Conservation (phyloP, 1,140 invertebrate species). For the Brachionus asplanchnoidis region DNA sequence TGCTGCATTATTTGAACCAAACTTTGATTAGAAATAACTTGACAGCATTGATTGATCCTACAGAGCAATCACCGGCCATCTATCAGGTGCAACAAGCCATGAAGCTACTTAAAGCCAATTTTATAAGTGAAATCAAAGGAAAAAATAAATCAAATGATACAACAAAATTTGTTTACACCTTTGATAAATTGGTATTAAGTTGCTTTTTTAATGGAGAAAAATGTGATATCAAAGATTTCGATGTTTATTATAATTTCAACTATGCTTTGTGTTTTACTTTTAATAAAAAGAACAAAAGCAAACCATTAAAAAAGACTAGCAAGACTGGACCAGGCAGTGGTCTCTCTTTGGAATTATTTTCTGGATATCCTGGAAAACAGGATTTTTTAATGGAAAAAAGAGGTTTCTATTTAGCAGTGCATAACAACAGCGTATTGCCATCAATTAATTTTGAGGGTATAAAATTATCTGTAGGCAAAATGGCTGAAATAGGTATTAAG, state of each 20-base stretch:
- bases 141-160: background rate
- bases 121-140: background rate
- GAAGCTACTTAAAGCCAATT: background rate
- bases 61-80: background rate
- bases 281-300: background rate
- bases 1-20: background rate
- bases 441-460: background rate
- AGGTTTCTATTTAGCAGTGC: conserved; percentile 10
- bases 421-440: background rate
- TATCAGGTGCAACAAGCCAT: background rate
- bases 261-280: conserved; percentile 6
- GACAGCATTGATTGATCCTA: background rate
- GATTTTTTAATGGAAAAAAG: background rate
- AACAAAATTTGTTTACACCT: background rate
- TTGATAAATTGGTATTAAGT: background rate
- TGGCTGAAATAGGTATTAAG: background rate
- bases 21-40: background rate
- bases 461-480: background rate
- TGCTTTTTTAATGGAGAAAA: conserved; percentile 20
- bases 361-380: background rate
- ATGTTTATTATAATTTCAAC: background rate
- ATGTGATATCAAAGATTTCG: background rate
- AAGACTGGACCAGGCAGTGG: conserved; percentile 24
- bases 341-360: background rate
- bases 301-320: background rate